Evolutionary conservation across 2,113 vertebrate species (phyloP), one percentile per base, ranked within the genome.

Genomic region (Trematocara macrostoma): DNA sequence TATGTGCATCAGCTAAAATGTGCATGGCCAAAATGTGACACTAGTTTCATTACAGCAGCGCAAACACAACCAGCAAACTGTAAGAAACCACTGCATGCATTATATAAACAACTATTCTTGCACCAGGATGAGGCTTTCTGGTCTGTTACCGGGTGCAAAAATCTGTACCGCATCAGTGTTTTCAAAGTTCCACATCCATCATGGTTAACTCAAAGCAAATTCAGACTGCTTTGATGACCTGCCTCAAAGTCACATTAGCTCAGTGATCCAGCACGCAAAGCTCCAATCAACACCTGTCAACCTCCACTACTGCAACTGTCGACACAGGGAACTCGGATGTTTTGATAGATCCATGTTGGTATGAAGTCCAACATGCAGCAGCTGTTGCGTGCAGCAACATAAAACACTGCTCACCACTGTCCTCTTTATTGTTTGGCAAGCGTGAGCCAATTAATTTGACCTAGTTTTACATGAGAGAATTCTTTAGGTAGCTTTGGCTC

Each of bases 401-500:
- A 16, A 83, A 55, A 57, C 57, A 69, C 20, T 3, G n/a, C 45
- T 79, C 84, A 52, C 42, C 71, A 29, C 47, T 79, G 57, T 84
- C 81, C 78, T 64, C 84, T 87, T 89, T 64, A 82, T 90, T 88
- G 83, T 87, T 84, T 57, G 52, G 74, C 15, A 76, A 87, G 69
- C 61, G 3, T 49, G 38, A 86, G 87, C 89, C 93, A 93, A 90
- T 92, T 94, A 89, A 86, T 89, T 78, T 88, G 91, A 89, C 89
- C 91, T 42, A 93, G 82, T 90, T 93, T 86, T 86, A 84, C 82
- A 86, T 83, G 45, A 83, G 76, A 67, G 59, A 84, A 56, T 76
- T 59, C 79, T 90, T 84, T 76, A 67, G 86, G 79, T 79, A 76
- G 56, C 64, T 26, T 64, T 8, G 20, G 51, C 34, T 82, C 52